Percentiles rank a stretch among this genome's conserved stretches.
These are phyloP conservation scores for Anguilla japonica DNA, from an alignment of 2,113 vertebrate genomes.

Conservation along the genomic window DNA sequence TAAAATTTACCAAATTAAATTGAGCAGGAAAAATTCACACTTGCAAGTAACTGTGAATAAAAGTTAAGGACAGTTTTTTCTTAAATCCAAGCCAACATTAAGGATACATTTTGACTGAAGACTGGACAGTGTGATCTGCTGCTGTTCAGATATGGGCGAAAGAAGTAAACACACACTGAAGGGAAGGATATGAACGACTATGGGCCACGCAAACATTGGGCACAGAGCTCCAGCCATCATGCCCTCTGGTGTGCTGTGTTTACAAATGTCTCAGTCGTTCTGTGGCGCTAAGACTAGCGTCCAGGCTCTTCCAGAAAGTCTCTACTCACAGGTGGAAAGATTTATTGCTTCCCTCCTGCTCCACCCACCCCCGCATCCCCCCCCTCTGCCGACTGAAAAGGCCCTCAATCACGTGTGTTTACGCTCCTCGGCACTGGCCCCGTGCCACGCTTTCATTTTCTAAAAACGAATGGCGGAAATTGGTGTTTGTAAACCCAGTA, in stretches of 20 bases:
- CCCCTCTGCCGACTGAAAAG: not conserved
- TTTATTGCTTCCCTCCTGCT: constrained; percentile 19
- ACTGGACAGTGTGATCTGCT: not conserved
- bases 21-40: no score
- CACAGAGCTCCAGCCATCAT: not conserved
- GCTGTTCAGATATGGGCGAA: not conserved
- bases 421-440: constrained; percentile 21
- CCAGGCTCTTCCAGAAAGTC: not conserved
- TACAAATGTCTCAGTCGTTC: not conserved
- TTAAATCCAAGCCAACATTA: no score
- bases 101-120: not conserved
- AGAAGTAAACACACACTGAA: not conserved
- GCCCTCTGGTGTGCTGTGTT: not conserved
- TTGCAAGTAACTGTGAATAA: no score
- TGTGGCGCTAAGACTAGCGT: not conserved
- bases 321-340: constrained; percentile 26
- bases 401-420: constrained; percentile 25
- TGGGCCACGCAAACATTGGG: not conserved
- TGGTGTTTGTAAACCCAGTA: constrained; percentile 49
- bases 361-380: not conserved
- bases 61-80: no score
- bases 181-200: not conserved
- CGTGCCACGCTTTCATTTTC: constrained; percentile 41
- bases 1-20: no score
- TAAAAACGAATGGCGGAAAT: constrained; percentile 55